These are phyloP conservation scores for Ctenosaura bakeri DNA, from an alignment of 2,797 vertebrate genomes.

Conservation along the genomic window DNA sequence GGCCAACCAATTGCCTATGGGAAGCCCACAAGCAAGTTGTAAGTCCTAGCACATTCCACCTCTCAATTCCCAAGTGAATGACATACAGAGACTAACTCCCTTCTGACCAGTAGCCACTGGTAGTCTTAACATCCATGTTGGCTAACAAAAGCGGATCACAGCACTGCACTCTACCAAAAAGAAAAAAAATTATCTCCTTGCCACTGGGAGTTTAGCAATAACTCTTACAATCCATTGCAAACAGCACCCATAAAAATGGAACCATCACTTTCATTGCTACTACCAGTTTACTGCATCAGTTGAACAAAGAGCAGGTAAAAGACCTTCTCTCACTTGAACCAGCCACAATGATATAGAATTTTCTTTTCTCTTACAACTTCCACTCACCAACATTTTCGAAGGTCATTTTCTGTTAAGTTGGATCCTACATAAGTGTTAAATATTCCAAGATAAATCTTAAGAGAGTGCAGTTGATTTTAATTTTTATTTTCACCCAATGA, in stretches of 20 bases:
- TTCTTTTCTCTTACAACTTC: not conserved
- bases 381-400: not conserved
- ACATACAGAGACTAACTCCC: no score
- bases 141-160: not conserved
- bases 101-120: not conserved
- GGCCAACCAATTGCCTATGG: no score
- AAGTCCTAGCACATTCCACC: no score
- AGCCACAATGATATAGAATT: not conserved
- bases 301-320: no score
- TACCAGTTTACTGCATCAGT: not conserved
- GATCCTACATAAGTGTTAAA: no score
- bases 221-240: no score
- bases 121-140: not conserved
- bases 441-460: no score
- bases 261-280: no score
- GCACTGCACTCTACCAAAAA: not conserved
- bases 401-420: not conserved
- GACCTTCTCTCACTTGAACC: not conserved
- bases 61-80: no score
- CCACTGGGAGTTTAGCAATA: not conserved
- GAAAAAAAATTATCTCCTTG: not conserved
- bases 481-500: not conserved
- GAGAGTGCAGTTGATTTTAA: not conserved
- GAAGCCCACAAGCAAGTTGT: no score
- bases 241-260: not conserved